These are phyloP conservation scores for Ammospiza nelsoni DNA, from an alignment of 2,113 vertebrate species.

Conservation along the genomic window DNA sequence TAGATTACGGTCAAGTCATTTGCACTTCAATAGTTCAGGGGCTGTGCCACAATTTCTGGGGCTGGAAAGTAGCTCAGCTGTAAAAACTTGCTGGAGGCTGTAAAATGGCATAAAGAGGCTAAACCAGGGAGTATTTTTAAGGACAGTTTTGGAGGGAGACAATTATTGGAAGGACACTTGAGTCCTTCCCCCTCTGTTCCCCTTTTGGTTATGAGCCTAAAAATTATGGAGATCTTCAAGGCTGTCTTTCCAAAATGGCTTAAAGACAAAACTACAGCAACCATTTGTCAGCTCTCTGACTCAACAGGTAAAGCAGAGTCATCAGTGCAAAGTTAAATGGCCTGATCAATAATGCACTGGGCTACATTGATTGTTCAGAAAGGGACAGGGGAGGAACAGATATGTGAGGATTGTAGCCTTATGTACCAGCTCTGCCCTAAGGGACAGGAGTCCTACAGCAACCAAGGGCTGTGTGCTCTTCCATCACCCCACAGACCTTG, in stretches of 20 bases:
- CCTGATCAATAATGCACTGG: neutral
- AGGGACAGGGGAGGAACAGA: neutral
- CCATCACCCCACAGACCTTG: neutral
- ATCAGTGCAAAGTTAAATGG: neutral
- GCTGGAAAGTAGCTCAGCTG: constrained; percentile 1
- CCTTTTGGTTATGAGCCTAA: neutral
- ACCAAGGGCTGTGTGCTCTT: neutral
- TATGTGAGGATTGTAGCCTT: neutral
- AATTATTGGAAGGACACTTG: neutral
- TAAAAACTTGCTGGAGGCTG: constrained; percentile 38
- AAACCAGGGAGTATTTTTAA: neutral
- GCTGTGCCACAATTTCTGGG: neutral
- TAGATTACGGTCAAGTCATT: neutral
- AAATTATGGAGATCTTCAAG: neutral
- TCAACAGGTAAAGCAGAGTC: neutral
- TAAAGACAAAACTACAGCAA: neutral
- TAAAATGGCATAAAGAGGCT: neutral
- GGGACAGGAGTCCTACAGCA: neutral
- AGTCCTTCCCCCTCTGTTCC: neutral
- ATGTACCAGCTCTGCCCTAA: neutral
- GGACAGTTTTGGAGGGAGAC: neutral
- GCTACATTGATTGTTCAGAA: neutral
- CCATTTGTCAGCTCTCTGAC: neutral
- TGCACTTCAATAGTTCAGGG: constrained; percentile 36
- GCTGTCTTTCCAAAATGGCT: neutral